These are phyloP conservation scores for Aporophyla nigra DNA, from an alignment of 2,888 invertebrate genomes.

Conservation along the genomic window DNA sequence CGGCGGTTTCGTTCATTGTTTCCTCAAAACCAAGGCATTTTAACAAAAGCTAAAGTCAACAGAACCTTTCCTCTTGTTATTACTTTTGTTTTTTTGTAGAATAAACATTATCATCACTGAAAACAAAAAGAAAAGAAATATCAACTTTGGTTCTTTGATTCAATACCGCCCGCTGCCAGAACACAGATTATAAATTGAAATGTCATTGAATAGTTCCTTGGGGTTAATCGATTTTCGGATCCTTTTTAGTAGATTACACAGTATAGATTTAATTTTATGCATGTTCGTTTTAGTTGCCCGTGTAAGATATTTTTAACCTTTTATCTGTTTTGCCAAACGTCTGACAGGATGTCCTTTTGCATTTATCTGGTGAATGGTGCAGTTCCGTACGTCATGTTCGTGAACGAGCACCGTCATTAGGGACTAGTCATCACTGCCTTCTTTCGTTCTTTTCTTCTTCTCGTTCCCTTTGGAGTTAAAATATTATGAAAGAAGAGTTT, in stretches of 20 bases:
- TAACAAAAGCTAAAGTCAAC: constrained; percentile 74
- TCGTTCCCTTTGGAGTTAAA: no score
- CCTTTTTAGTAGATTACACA: no score
- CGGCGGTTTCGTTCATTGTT: constrained; percentile 91
- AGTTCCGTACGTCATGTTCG: no score
- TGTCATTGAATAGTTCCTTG: constrained; percentile 37
- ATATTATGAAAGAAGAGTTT: neutral
- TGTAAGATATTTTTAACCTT: no score
- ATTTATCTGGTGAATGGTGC: no score
- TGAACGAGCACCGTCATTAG: no score
- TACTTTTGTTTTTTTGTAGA: constrained; percentile 63
- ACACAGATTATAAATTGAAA: constrained; percentile 54
- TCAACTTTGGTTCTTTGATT: constrained; percentile 49
- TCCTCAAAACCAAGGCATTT: constrained; percentile 81
- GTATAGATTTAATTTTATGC: neutral
- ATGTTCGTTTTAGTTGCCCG: neutral
- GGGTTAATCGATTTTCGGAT: constrained; percentile 17
- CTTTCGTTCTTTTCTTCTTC: no score
- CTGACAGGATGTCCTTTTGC: no score
- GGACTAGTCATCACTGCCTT: no score
- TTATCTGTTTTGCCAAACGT: no score
- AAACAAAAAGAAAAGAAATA: constrained; percentile 66
- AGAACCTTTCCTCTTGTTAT: constrained; percentile 60
- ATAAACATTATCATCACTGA: constrained; percentile 68
- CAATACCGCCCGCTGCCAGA: constrained; percentile 64